Conservation (phyloP, 2,888 invertebrate species). For the Hyalella azteca region DNA sequence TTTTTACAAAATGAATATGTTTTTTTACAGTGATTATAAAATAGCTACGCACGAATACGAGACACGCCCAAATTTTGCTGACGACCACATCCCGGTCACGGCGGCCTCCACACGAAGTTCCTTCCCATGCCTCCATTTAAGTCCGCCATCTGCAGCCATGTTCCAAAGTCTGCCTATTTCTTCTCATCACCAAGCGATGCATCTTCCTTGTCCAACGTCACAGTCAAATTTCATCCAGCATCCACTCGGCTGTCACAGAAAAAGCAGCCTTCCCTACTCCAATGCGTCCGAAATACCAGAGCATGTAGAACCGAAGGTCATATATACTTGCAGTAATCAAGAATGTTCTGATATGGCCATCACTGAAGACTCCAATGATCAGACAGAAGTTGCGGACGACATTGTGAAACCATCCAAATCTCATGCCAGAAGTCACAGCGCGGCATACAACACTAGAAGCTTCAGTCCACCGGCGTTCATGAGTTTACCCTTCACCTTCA, state of each 20-base stretch:
- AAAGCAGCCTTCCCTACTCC: background rate
- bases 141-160: background rate
- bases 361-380: background rate
- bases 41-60: background rate
- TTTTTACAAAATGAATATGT: background rate
- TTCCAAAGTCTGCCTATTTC: background rate
- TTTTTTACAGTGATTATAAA: too few relatives aligned
- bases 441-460: background rate
- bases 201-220: background rate
- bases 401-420: background rate
- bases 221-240: background rate
- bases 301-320: background rate
- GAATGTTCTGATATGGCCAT: background rate
- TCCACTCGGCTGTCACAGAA: background rate
- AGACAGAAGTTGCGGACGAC: background rate
- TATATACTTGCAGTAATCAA: background rate
- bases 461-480: background rate
- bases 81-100: background rate
- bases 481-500: conserved; percentile 20
- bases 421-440: background rate
- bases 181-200: background rate
- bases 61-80: background rate
- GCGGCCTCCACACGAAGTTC: background rate
- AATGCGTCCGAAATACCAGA: background rate
- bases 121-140: background rate